Base-by-base conservation (phyloP, 2,888 invertebrate genomes). In the Plutella xylostella region DNA sequence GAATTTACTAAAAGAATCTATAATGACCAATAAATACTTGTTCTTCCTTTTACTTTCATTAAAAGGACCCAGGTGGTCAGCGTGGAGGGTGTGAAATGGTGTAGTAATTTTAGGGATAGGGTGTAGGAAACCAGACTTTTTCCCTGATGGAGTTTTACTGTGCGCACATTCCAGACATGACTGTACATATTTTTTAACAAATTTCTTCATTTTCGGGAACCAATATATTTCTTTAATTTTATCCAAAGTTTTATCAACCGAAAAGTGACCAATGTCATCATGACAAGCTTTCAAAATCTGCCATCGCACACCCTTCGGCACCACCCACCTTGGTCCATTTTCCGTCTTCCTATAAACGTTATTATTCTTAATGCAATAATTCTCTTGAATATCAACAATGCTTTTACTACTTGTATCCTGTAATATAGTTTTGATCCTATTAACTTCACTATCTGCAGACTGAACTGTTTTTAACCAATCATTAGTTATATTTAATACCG, bases 71-170 rank as follows among this genome's bases (percentile, higher is more conserved):
- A 54, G 19, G 41, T 52, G 58, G 28, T 58, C 60, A 30, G 46
- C 50, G 15, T 54, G 63, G 4, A 45, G 45, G 18, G 55, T 66
- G 14, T 58, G 55, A 12, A 56, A 58, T 0, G 58, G 55, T 0
- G 46, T 31, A 12, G 30, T 41, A 0, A 45, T 11, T 18, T 55
- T 58, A 3, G 37, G 25, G 4, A 58, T 55, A 0, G 57, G 55
- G 30, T 58, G 53, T 4, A 60, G 20, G 2, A 40, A 21, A 2
- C 57, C 55, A 22, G 50, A 45, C 0, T 37, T 44, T 17, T 45
- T 51, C 1, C 55, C 58, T 6, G 48, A 50, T 9, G 48, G 51
- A 18, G 30, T 33, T 38, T 55, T 55, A 39, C 53, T 50, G 33
- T 53, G 51, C 1, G 53, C 49, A 37, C 55, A 56, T 21, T 55